Evolutionary conservation across 2,113 vertebrate species (phyloP).

Genomic region (Microcebus ravelobensis): DNA sequence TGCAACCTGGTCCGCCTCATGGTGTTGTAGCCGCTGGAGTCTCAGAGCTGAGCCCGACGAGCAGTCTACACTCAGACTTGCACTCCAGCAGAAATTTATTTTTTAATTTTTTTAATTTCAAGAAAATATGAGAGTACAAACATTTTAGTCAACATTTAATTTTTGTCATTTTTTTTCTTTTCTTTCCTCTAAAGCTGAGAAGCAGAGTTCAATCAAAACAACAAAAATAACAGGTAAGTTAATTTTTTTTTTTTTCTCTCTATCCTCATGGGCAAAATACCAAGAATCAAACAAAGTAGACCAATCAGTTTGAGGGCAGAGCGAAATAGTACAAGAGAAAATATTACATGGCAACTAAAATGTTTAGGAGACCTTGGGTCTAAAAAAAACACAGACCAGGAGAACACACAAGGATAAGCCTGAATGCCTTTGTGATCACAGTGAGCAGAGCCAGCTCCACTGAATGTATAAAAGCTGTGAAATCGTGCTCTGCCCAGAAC

Average conservation of each 20-base stretch:
- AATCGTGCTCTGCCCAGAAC: neutral
- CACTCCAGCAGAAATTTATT: neutral
- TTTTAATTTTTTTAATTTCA: too few species aligned
- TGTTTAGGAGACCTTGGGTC: neutral
- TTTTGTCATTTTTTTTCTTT: slow-evolving; percentile 40
- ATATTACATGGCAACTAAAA: neutral
- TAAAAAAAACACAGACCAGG: neutral
- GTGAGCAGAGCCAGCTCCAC: neutral
- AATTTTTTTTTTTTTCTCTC: neutral
- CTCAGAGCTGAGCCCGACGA: neutral
- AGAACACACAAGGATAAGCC: neutral
- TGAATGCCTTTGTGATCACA: neutral
- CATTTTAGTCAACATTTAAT: neutral
- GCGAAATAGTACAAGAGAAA: neutral
- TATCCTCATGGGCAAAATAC: neutral
- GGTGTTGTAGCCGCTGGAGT: neutral
- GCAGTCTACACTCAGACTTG: neutral
- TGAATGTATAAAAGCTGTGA: neutral
- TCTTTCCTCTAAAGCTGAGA: slow-evolving; percentile 64
- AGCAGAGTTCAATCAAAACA: slow-evolving; percentile 1
- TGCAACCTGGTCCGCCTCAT: neutral
- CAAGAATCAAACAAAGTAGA: neutral
- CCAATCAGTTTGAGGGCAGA: neutral
- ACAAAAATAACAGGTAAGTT: slow-evolving; percentile 56
- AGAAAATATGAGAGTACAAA: too few species aligned